These are phyloP conservation scores for Fundulus diaphanus DNA, from an alignment of 2,797 vertebrate species.

Conservation along the genomic window DNA sequence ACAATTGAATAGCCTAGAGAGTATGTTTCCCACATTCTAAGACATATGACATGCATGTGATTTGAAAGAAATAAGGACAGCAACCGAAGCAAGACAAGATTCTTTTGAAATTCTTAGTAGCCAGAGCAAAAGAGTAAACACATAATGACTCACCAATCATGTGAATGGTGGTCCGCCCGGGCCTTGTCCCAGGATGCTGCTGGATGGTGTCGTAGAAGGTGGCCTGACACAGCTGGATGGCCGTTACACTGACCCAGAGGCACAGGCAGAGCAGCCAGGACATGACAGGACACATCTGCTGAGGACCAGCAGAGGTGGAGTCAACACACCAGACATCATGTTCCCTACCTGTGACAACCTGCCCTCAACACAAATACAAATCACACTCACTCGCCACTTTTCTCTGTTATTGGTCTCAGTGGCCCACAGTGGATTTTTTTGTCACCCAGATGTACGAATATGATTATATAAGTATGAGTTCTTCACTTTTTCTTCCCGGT, in stretches of 20 bases:
- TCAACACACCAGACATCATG: constrained; percentile 50
- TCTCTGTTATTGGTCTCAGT: constrained; percentile 42
- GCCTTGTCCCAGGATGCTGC: constrained; percentile 92
- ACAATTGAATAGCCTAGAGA: constrained; percentile 11
- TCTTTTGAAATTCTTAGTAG: neutral
- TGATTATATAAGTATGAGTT: constrained; percentile 72
- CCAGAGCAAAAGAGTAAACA: constrained; percentile 2
- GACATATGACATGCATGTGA: neutral
- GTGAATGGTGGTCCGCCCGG: constrained; percentile 87
- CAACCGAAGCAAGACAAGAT: neutral
- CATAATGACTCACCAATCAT: constrained; percentile 79
- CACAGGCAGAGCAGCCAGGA: constrained; percentile 98
- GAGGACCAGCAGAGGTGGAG: constrained; percentile 51
- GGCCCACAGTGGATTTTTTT: constrained; percentile 33
- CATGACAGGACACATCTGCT: constrained; percentile 92
- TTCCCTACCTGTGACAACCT: constrained; percentile 45
- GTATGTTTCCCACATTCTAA: neutral
- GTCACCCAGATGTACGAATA: constrained; percentile 66
- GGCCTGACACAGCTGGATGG: constrained; percentile 93
- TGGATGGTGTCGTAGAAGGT: constrained; percentile 95
- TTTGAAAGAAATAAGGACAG: neutral
- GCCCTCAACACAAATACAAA: neutral
- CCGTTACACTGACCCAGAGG: constrained; percentile 96
- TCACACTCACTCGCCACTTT: constrained; percentile 1
- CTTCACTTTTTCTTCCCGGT: constrained; percentile 57